These are phyloP conservation scores for Halictus rubicundus DNA, from an alignment of 1,140 invertebrate species.

Conservation along the genomic window DNA sequence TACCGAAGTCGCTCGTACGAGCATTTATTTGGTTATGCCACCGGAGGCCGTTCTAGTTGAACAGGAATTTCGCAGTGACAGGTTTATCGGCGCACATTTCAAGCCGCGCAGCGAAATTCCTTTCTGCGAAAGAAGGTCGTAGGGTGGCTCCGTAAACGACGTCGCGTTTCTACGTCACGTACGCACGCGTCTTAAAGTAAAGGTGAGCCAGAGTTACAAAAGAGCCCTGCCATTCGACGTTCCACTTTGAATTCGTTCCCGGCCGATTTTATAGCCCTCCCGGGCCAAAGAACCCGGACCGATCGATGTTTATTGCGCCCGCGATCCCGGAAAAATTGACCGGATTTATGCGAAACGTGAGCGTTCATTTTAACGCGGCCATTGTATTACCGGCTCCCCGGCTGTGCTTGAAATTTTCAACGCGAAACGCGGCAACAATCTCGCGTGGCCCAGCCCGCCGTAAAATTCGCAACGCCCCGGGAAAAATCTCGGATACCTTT, in stretches of 20 bases:
- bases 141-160: constrained; percentile 1
- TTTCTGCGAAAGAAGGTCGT: constrained; percentile 23
- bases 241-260: constrained; percentile 8
- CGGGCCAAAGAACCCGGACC: neutral
- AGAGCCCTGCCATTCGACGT: neutral
- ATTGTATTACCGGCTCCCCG: constrained; percentile 15
- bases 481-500: neutral
- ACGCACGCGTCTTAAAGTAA: constrained; percentile 6
- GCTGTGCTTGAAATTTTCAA: constrained; percentile 1
- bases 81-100: neutral
- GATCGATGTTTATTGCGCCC: constrained; percentile 38
- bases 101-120: neutral
- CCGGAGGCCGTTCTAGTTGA: too few species aligned
- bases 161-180: constrained; percentile 46
- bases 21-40: too few species aligned
- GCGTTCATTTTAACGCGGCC: constrained; percentile 24
- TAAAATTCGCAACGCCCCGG: neutral
- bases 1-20: too few species aligned
- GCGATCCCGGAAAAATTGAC: constrained; percentile 16
- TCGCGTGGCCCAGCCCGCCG: neutral
- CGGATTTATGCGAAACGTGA: constrained; percentile 36
- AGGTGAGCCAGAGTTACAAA: constrained; percentile 10
- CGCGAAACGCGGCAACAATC: neutral
- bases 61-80: neutral
- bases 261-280: neutral